Evolutionary conservation across 2,888 invertebrate species (phyloP).

Genomic region (Cyclophora albipunctata): DNA sequence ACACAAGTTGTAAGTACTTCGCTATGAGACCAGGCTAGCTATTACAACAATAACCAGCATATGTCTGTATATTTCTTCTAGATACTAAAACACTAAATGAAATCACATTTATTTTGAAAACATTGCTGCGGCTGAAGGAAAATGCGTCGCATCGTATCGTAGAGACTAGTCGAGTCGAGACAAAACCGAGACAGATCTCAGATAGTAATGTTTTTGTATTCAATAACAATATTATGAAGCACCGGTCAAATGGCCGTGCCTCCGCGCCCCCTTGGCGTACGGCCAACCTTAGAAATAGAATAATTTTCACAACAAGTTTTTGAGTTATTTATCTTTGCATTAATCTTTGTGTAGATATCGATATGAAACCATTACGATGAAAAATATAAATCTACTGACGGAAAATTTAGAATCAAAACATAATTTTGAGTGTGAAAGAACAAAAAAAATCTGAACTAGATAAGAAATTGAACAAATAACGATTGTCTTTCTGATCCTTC

Average conservation of each 20-base stretch:
- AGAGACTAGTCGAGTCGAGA: constrained; percentile 10
- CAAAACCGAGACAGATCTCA: constrained; percentile 34
- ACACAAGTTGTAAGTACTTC: too few relatives aligned
- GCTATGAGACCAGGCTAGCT: too few relatives aligned
- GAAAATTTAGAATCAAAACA: too few relatives aligned
- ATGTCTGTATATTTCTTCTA: too few relatives aligned
- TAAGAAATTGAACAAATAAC: too few relatives aligned
- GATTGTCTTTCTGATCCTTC: too few relatives aligned
- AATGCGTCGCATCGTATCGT: constrained; percentile 1
- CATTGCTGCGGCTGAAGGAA: constrained; percentile 12
- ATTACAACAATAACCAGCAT: too few relatives aligned
- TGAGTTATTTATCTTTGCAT: not conserved
- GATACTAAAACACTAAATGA: not conserved
- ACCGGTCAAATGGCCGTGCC: constrained; percentile 21
- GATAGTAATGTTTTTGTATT: constrained; percentile 34
- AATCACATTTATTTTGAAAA: constrained; percentile 13
- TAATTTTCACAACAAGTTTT: constrained; percentile 4
- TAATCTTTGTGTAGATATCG: too few relatives aligned
- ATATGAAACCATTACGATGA: too few relatives aligned
- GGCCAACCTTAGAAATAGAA: constrained; percentile 35
- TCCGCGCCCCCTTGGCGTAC: constrained; percentile 32
- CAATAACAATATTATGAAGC: constrained; percentile 33
- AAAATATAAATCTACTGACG: too few relatives aligned
- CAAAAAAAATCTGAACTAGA: too few relatives aligned
- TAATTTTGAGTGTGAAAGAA: too few relatives aligned